Conservation (phyloP, 2,113 vertebrate genomes). For the Aythya baeri region DNA sequence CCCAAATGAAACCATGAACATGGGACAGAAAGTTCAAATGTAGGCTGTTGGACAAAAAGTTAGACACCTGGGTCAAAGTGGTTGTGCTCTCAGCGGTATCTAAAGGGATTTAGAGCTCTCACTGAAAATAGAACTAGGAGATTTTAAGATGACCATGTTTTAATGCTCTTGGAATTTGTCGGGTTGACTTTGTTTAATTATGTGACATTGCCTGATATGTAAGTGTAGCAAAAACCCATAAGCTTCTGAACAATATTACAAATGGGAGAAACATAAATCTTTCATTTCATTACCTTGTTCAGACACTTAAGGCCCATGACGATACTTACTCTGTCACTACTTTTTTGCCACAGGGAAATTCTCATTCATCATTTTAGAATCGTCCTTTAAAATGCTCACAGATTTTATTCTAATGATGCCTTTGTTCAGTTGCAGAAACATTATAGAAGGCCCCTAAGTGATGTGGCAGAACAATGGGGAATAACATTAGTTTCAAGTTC, state of each 20-base stretch:
- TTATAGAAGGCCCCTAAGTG: background rate
- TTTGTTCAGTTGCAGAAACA: background rate
- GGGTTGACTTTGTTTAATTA: background rate
- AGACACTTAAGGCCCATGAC: background rate
- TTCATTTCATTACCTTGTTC: constrained; percentile 12
- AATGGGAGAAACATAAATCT: background rate
- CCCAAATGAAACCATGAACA: background rate
- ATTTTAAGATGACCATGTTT: background rate
- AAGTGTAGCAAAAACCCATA: background rate
- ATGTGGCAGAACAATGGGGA: background rate
- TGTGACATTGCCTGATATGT: background rate
- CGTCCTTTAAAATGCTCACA: background rate
- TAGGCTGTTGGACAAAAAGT: background rate
- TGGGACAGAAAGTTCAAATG: background rate
- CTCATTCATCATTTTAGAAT: background rate
- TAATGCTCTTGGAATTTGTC: background rate
- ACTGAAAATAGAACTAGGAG: background rate
- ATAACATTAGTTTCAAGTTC: background rate
- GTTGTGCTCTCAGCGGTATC: background rate
- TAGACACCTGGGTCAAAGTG: background rate
- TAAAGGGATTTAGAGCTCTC: background rate
- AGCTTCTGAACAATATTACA: background rate
- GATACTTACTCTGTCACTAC: background rate
- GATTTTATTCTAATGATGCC: background rate
- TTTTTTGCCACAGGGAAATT: background rate